phyloP scores from a whole-genome alignment of 2,113 vertebrate species.

The Eonycteris spelaea region DNA sequence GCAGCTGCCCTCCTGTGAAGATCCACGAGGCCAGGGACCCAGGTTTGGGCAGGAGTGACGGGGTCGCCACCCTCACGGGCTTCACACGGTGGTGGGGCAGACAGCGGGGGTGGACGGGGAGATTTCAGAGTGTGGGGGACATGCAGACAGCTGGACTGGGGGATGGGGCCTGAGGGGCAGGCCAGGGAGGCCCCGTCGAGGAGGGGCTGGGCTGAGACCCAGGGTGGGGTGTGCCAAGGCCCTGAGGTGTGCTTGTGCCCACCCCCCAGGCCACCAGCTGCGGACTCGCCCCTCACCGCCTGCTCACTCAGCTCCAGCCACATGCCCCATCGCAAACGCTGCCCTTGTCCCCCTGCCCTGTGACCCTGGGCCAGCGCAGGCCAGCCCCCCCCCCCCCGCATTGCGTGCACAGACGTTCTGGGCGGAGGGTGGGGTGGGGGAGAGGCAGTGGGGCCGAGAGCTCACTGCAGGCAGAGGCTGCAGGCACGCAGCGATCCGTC shows the following conservation, averaged over 20 bases:
- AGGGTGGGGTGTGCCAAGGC: neutral
- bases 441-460: too few species aligned
- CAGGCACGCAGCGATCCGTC: too few species aligned
- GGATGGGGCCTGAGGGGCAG: neutral
- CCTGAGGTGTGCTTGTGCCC: too few species aligned
- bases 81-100: too few species aligned
- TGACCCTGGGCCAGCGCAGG: neutral
- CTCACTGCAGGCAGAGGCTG: too few species aligned
- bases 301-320: neutral
- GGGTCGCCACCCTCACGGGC: neutral
- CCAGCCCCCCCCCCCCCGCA: neutral
- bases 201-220: neutral
- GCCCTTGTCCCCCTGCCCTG: neutral
- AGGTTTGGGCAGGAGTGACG: neutral
- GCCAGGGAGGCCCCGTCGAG: neutral
- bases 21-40: accelerated
- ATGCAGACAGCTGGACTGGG: neutral
- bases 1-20: neutral
- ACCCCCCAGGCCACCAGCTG: too few species aligned
- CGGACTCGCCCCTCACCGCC: neutral
- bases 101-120: neutral
- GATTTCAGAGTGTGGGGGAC: neutral
- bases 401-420: too few species aligned
- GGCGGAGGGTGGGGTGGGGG: too few species aligned
- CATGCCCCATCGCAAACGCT: too few species aligned